Evolutionary conservation across 2,797 vertebrate species (phyloP).

Genomic region (Muscicapa striata): DNA sequence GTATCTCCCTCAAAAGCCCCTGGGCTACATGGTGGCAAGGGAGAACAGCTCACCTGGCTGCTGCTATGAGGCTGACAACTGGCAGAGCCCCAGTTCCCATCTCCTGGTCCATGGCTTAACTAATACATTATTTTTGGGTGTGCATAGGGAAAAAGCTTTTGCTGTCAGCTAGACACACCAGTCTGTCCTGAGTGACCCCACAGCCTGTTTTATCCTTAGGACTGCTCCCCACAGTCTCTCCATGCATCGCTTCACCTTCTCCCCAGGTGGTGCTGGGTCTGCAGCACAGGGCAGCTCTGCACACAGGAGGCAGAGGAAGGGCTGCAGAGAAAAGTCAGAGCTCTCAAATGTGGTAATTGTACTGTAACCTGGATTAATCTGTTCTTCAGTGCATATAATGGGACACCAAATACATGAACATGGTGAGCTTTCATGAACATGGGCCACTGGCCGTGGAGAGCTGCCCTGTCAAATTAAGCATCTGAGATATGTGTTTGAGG

Average conservation of each 20-base stretch:
- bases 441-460: neutral
- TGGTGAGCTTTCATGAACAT: neutral
- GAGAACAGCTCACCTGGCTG: neutral
- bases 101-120: neutral
- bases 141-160: neutral
- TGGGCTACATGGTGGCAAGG: fast-evolving
- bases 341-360: neutral
- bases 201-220: neutral
- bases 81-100: neutral
- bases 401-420: neutral
- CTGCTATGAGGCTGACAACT: neutral
- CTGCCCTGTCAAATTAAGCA: neutral
- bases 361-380: neutral
- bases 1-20: neutral
- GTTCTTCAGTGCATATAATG: neutral
- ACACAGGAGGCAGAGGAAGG: neutral
- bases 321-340: neutral
- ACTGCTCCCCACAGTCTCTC: neutral
- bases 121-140: neutral
- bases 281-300: neutral
- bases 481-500: neutral
- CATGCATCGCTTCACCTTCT: fast-evolving
- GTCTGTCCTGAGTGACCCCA: neutral
- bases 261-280: neutral
- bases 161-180: neutral